Conservation (phyloP, 2,888 invertebrate genomes). For the Limnephilus marmoratus region DNA sequence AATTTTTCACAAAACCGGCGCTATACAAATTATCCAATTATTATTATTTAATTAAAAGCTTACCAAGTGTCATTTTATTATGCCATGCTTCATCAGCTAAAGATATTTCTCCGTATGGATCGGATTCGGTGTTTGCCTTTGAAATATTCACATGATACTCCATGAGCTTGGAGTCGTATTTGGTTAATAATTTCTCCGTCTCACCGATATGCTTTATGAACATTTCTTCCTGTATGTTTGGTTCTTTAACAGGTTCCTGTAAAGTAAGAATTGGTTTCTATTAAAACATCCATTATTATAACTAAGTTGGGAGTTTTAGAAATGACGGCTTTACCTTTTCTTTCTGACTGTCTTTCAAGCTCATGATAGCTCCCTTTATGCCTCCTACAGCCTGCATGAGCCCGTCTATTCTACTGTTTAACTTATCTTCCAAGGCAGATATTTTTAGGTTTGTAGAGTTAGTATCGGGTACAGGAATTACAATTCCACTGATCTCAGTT, state of each 20-base stretch:
- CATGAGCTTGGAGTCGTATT: conserved; percentile 78
- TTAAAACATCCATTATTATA: neutral
- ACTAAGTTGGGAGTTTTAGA: too few relatives aligned
- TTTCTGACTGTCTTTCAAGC: conserved; percentile 52
- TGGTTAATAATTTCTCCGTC: conserved; percentile 77
- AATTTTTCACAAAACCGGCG: too few relatives aligned
- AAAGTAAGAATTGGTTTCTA: neutral
- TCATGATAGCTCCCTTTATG: conserved; percentile 50
- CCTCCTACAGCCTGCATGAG: conserved; percentile 71
- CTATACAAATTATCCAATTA: too few relatives aligned
- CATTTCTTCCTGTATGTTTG: conserved; percentile 69
- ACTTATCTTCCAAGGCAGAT: conserved; percentile 60
- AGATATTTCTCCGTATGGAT: conserved; percentile 73
- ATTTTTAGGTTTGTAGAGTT: conserved; percentile 68
- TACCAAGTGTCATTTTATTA: conserved; percentile 75
- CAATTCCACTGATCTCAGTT: conserved; percentile 69
- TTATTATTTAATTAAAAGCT: neutral
- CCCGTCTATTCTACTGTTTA: conserved; percentile 71
- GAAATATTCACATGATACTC: conserved; percentile 73
- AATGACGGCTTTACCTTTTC: conserved; percentile 51
- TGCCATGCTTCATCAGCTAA: conserved; percentile 77
- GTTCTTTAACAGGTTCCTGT: conserved; percentile 61
- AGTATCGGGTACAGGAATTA: conserved; percentile 68
- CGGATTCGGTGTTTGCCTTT: conserved; percentile 72
- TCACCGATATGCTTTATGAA: conserved; percentile 74